These are phyloP conservation scores for Diplosoma virens DNA, from an alignment of 23 tunicate species.

Conservation along the genomic window DNA sequence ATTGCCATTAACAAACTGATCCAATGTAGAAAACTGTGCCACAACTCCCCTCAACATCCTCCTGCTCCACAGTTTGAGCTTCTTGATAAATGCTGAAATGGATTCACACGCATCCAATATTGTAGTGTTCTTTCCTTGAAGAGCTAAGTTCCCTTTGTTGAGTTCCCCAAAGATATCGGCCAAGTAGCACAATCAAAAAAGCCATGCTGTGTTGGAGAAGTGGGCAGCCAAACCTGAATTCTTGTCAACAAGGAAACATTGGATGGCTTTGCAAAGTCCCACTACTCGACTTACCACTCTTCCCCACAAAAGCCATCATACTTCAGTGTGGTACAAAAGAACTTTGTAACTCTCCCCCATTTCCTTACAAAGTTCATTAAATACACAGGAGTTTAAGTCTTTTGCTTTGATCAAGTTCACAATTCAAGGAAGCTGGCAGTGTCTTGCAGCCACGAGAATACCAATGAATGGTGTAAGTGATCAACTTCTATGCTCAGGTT, in stretches of 20 bases:
- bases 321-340: not conserved
- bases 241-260: not conserved
- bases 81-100: slow-evolving; percentile 7
- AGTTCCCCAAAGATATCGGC: slow-evolving; percentile 4
- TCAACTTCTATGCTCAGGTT: not conserved
- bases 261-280: not conserved
- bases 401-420: not conserved
- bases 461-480: not conserved
- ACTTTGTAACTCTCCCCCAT: not conserved
- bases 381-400: not conserved
- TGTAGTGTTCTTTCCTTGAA: slow-evolving; percentile 23
- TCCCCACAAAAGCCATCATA: not conserved
- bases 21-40: slow-evolving; percentile 5
- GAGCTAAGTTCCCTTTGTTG: slow-evolving; percentile 13
- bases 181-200: slow-evolving; percentile 4
- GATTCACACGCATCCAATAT: not conserved
- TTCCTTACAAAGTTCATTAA: not conserved
- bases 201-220: slow-evolving; percentile 17
- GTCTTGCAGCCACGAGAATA: slow-evolving; percentile 1
- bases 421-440: slow-evolving; percentile 3
- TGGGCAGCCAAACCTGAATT: slow-evolving; percentile 12
- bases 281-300: not conserved
- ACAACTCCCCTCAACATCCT: slow-evolving; percentile 17
- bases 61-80: slow-evolving; percentile 35
- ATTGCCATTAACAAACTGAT: not conserved